Evolutionary conservation across 2,797 vertebrate species (phyloP).

Genomic region (Enteromius fasciolatus): DNA sequence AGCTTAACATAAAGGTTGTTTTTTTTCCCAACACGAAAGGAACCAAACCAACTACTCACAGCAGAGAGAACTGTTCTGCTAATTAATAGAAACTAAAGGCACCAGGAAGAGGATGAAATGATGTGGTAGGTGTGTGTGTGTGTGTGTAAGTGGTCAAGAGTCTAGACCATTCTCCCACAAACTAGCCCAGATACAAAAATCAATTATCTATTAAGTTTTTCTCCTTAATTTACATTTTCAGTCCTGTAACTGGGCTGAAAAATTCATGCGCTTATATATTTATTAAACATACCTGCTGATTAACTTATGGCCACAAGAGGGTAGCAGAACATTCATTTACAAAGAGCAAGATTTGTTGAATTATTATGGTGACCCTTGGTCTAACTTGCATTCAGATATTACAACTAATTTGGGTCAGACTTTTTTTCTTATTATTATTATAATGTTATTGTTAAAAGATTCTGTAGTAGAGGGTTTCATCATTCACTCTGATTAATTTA

Average conservation of each 20-base stretch:
- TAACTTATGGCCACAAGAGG: conserved; percentile 21
- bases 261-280: background rate
- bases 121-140: background rate
- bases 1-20: background rate
- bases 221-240: background rate
- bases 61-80: background rate
- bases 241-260: background rate
- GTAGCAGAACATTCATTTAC: conserved; percentile 22
- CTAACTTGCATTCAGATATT: background rate
- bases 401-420: background rate
- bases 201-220: background rate
- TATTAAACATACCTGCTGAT: background rate
- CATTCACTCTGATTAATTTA: background rate
- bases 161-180: conserved; percentile 2
- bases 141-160: background rate
- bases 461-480: background rate
- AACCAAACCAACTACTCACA: background rate
- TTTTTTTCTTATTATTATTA: background rate
- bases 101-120: conserved; percentile 7
- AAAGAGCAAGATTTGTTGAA: background rate
- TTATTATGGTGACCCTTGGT: background rate
- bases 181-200: background rate
- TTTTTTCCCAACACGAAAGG: background rate
- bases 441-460: background rate
- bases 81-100: conserved; percentile 40